A percentile compares a stretch with the other conserved stretches of the same genome.
phyloP scores from a whole-genome alignment of 1,140 invertebrate species.

The Adelges cooleyi region DNA sequence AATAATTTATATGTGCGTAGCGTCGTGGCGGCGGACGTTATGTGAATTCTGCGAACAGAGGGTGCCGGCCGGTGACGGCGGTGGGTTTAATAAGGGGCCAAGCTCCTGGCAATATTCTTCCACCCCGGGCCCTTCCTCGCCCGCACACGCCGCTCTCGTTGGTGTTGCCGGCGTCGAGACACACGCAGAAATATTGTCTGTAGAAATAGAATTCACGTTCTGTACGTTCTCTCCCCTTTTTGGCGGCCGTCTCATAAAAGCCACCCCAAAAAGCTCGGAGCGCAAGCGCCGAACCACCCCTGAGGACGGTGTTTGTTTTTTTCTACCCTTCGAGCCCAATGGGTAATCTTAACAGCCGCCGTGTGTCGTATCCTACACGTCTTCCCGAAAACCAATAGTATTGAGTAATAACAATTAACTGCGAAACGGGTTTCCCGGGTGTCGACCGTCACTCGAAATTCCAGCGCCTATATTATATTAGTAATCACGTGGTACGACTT shows the following conservation, averaged over 20 bases:
- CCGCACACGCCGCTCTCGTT: too few relatives aligned
- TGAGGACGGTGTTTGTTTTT: neutral
- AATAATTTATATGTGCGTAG: slow-evolving; percentile 21
- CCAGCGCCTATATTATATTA: too few relatives aligned
- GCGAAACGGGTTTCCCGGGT: too few relatives aligned
- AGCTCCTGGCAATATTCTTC: slow-evolving; percentile 13
- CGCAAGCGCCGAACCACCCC: slow-evolving; percentile 15
- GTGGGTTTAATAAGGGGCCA: slow-evolving; percentile 17
- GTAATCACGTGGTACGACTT: too few relatives aligned
- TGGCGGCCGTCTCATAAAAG: slow-evolving; percentile 16
- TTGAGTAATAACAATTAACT: too few relatives aligned
- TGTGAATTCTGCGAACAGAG: slow-evolving; percentile 9
- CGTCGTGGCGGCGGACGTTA: slow-evolving; percentile 16
- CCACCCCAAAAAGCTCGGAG: slow-evolving; percentile 23
- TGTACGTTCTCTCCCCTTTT: neutral
- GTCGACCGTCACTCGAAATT: too few relatives aligned
- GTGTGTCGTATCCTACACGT: too few relatives aligned
- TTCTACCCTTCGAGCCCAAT: neutral
- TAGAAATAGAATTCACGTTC: slow-evolving; percentile 15
- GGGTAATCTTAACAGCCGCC: slow-evolving; percentile 1
- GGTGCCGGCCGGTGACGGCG: neutral
- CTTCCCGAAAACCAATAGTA: too few relatives aligned
- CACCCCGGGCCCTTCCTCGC: neutral
- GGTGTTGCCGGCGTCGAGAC: too few relatives aligned
- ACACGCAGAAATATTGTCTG: neutral